phyloP scores from a whole-genome alignment of 1,140 invertebrate species.

The Arctopsyche grandis region DNA sequence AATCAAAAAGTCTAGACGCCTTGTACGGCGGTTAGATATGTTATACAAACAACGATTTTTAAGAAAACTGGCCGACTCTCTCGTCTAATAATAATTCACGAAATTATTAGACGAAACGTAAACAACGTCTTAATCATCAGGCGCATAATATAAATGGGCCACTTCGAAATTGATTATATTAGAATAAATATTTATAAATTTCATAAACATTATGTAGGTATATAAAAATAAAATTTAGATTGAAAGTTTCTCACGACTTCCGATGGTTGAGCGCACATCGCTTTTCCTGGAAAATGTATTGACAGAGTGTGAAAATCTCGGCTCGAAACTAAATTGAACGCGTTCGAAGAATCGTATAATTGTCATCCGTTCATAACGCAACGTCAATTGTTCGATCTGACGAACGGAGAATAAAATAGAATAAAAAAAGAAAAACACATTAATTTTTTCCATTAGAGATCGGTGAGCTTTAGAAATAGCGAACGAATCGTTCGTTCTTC shows the following conservation, averaged over 20 bases:
- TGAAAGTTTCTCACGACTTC: slow-evolving; percentile 6
- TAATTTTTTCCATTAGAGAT: slow-evolving; percentile 12
- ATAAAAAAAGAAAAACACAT: background rate
- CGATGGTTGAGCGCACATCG: background rate
- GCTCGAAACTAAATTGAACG: background rate
- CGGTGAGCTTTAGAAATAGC: slow-evolving; percentile 18
- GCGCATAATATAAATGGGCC: no score
- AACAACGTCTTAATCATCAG: no score
- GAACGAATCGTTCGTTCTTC: background rate
- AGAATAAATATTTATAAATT: no score
- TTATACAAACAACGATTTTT: no score
- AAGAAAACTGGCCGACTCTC: no score
- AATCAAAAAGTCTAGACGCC: no score
- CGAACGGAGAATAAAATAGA: background rate
- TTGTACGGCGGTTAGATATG: no score
- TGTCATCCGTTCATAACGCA: slow-evolving; percentile 6
- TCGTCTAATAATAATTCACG: no score
- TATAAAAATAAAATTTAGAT: background rate
- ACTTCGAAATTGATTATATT: no score
- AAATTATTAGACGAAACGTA: no score
- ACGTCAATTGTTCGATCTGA: background rate
- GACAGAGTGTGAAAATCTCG: slow-evolving; percentile 9
- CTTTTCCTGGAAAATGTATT: slow-evolving; percentile 8
- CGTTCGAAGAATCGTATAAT: slow-evolving; percentile 24
- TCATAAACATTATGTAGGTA: no score